phyloP scores from a whole-genome alignment of 2,113 vertebrate species.

The Ameiurus melas region DNA sequence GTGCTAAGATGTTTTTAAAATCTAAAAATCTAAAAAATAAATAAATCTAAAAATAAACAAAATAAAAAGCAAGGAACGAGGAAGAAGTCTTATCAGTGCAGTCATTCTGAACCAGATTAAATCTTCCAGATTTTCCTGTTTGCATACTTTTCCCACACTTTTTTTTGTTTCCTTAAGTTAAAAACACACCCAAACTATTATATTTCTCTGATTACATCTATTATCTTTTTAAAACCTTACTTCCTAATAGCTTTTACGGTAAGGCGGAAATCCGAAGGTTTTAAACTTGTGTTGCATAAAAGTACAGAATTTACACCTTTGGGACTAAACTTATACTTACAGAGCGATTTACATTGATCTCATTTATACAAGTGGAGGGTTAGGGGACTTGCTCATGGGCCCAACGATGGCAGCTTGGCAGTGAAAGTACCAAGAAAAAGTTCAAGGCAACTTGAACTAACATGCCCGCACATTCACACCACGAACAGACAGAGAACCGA shows the following conservation, averaged over 20 bases:
- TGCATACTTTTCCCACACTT: neutral
- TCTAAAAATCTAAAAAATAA: neutral
- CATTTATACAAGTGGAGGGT: too few species aligned
- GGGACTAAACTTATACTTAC: neutral
- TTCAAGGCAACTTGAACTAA: neutral
- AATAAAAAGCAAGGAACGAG: neutral
- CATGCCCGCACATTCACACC: neutral
- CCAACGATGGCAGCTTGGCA: too few species aligned
- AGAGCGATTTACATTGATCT: too few species aligned
- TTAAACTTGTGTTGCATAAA: neutral
- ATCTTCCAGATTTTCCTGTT: neutral
- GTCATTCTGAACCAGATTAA: neutral
- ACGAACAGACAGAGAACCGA: neutral
- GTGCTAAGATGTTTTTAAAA: too few species aligned
- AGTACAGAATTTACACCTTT: neutral
- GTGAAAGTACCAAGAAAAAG: too few species aligned
- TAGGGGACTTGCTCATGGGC: too few species aligned
- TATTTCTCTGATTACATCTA: too few species aligned
- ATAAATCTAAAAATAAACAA: neutral
- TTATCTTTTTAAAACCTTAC: neutral
- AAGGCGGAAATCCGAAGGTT: neutral
- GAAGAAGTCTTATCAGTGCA: neutral
- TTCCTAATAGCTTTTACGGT: neutral
- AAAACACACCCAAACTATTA: neutral
- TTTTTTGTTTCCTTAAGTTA: conserved; percentile 2